Evolutionary conservation across 2,888 invertebrate species (phyloP), one percentile per base, ranked within the genome.

Genomic region (Unio delphinus): DNA sequence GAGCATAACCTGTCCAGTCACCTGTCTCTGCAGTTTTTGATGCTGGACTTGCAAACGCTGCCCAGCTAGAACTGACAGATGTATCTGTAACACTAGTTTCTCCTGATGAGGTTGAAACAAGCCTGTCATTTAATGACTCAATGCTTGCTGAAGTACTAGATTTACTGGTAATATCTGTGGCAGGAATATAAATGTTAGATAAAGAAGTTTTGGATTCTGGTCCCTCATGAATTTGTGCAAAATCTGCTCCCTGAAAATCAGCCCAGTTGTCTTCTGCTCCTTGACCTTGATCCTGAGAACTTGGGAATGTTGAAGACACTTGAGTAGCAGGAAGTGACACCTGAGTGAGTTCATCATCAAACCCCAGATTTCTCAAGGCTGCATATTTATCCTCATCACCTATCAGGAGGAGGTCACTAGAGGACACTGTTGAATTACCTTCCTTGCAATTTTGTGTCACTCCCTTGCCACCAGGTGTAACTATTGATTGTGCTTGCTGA

Each of bases 301-400:
- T 45, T 3, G 2, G 45, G 45, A 45, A 45, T 45, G 45, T 45
- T 45, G 45, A 45, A 45, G 45, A 11, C 45, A 11, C 45, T 45
- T 45, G 45, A 15, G 45, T 11, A 45, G 45, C 45, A 45, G 45
- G 45, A 45, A 45, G 55, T 64, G 15, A 30, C n/a, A 23, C 59
- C 34, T 20, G n/a, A 45, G 60, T 20, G 26, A 54, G 45, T 11
- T 64, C 71, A n/a, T 57, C 71, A 20, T 73, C 74, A 26, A 79
- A 66, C 11, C 74, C 79, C 56, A 85, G 67, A 55, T 62, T 73
- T 68, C 86, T 76, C n/a, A 87, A 71, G 26, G 85, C 86, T 15
- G 83, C 83, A 74, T 87, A 87, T 67, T 82, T 86, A 70, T 87
- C 87, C 67, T 86, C 87, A 55, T 86, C 86, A 11, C 83, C 83